Base-by-base conservation (phyloP, 2,888 invertebrate species). In the Thyatira batis region DNA sequence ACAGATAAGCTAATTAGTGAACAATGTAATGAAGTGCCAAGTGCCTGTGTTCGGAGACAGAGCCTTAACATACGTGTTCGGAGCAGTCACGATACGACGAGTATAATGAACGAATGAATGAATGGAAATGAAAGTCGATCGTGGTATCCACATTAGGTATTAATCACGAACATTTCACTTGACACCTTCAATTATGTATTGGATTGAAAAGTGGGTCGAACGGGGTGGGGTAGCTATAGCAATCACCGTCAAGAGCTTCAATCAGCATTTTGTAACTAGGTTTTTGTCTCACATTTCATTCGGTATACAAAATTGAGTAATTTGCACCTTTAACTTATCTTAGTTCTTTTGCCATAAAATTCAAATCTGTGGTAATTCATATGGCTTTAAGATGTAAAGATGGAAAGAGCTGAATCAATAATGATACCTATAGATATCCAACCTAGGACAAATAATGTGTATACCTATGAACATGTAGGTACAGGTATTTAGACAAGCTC, bases 91-190 rank as follows among this genome's bases (percentile, higher is more conserved):
- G 21, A 55, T 33, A 27, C 45, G 45, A 20, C 17, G 39, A n/a
- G 39, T 5, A 2, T 48, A 50, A 55, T 55, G 52, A 46, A 51
- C 49, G 52, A 23, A 9, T 2, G 43, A 50, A 55, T 55, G 52
- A 46, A 51, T 51, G 52, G 30, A 52, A 49, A 52, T 44, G 33
- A 52, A 48, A 48, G 21, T 11, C 43, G 48, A 30, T 30, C 49
- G 48, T 45, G 48, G 39, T 28, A 45, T 49, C 33, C 20, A 44
- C 58, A 49, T 25, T 44, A 51, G 39, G 20, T 44, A 27, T 20
- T 45, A 21, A 45, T 49, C 58, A 51, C 54, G 53, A 53, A 3
- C 48, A 39, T 54, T 54, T 51, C 51, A 52, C 51, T 49, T 28
- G 49, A 27, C 25, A 44, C 21, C 27, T 11, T 20, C 39, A 49